phyloP scores from a whole-genome alignment of 2,888 invertebrate species.

The Xestia ashworthii region DNA sequence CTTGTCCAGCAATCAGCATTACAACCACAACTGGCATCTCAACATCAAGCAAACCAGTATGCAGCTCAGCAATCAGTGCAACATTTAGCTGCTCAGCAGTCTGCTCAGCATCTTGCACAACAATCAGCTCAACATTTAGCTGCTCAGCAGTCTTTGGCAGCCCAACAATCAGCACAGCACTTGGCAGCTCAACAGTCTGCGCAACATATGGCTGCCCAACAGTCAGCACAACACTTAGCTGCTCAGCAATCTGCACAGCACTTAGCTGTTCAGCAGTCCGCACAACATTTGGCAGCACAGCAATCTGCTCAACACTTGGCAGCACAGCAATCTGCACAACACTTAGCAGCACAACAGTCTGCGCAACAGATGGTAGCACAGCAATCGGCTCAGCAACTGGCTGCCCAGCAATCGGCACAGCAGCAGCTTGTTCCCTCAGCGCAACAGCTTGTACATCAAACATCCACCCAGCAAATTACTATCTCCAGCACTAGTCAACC shows the following conservation, averaged over 20 bases:
- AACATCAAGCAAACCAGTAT: conserved; percentile 84
- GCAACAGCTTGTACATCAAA: conserved; percentile 86
- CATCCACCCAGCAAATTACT: conserved; percentile 87
- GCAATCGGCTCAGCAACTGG: conserved; percentile 82
- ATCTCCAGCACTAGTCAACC: conserved; percentile 88
- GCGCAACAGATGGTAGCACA: conserved; percentile 76
- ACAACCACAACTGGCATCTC: conserved; percentile 82
- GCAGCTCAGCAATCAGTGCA: conserved; percentile 84
- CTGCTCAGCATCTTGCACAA: conserved; percentile 77
- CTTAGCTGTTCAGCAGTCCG: conserved; percentile 75
- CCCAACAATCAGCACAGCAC: conserved; percentile 82
- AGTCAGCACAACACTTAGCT: conserved; percentile 79
- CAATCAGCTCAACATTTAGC: conserved; percentile 80
- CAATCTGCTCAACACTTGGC: conserved; percentile 77
- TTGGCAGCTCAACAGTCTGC: conserved; percentile 80
- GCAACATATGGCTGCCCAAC: conserved; percentile 83
- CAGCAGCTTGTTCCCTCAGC: conserved; percentile 84
- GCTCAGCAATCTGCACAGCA: conserved; percentile 77
- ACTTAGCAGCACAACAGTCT: conserved; percentile 73
- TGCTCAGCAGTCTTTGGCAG: conserved; percentile 78
- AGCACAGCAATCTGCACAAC: conserved; percentile 72
- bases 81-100: conserved; percentile 81
- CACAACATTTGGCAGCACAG: conserved; percentile 76
- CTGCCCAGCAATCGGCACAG: conserved; percentile 85
- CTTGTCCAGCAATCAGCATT: conserved; percentile 85